Conservation (phyloP, 2,797 vertebrate species). For the Peromyscus aztecus region DNA sequence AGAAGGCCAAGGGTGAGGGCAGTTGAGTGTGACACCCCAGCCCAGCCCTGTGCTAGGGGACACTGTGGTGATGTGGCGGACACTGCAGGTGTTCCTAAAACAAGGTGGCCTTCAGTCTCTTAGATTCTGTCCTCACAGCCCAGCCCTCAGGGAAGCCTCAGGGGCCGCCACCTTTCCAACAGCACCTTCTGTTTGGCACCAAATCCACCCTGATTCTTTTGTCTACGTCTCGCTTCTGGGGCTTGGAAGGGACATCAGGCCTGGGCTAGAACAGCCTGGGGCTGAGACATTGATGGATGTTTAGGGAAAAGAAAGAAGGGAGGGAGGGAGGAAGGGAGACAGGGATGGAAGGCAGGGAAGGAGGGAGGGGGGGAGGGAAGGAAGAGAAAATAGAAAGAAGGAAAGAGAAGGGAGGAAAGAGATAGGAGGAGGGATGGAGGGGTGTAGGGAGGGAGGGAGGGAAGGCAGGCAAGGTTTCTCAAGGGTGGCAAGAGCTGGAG, state of each 20-base stretch:
- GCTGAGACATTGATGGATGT: fast-evolving
- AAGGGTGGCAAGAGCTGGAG: background rate
- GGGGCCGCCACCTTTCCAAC: background rate
- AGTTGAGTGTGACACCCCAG: background rate
- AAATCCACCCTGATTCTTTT: constrained; percentile 4
- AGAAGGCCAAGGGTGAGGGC: background rate
- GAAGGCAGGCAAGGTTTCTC: background rate
- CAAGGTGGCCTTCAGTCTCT: background rate
- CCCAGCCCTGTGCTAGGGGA: background rate
- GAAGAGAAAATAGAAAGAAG: too few species aligned
- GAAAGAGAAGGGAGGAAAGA: too few species aligned
- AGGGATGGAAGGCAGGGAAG: too few species aligned
- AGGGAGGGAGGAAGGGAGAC: too few species aligned
- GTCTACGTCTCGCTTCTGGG: background rate
- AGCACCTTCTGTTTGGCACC: background rate
- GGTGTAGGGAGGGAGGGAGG: fast-evolving
- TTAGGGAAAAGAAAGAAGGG: background rate
- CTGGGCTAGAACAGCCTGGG: background rate
- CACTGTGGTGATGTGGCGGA: fast-evolving
- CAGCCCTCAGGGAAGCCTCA: background rate
- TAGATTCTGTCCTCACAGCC: background rate
- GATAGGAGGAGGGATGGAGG: background rate
- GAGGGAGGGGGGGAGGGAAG: too few species aligned
- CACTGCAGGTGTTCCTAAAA: background rate
- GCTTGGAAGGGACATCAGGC: background rate